These are phyloP conservation scores for Emydocephalus ijimae DNA, from an alignment of 2,113 vertebrate genomes.

Conservation along the genomic window DNA sequence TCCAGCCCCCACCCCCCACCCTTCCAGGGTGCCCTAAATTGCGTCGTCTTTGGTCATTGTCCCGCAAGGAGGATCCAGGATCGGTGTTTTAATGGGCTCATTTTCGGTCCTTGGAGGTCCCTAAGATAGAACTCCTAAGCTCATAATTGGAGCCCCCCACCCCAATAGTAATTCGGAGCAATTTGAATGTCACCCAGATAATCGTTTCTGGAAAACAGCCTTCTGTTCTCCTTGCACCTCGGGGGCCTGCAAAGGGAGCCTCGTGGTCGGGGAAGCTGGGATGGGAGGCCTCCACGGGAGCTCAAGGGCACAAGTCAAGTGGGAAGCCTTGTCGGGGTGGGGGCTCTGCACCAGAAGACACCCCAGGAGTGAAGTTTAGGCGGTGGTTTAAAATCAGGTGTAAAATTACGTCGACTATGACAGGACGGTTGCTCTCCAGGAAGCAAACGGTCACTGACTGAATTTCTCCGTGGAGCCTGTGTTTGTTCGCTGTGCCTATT, in stretches of 20 bases:
- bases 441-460: neutral
- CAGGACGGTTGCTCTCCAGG: neutral
- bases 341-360: neutral
- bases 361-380: neutral
- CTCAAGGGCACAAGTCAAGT: neutral
- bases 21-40: neutral
- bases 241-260: rapidly evolving
- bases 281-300: rapidly evolving
- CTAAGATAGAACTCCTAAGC: neutral
- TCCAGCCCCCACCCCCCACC: neutral
- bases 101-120: neutral
- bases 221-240: neutral
- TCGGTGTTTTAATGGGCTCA: neutral
- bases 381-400: no score
- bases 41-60: neutral
- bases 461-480: neutral
- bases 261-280: rapidly evolving
- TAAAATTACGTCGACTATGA: neutral
- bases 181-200: neutral
- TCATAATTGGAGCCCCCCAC: neutral
- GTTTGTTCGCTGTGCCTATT: neutral
- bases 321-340: rapidly evolving
- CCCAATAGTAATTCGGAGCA: neutral
- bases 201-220: neutral
- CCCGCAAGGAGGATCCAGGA: neutral